Evolutionary conservation across 2,113 vertebrate species (phyloP), one percentile per base, ranked within the genome.

Genomic region (Myiopsitta monachus): DNA sequence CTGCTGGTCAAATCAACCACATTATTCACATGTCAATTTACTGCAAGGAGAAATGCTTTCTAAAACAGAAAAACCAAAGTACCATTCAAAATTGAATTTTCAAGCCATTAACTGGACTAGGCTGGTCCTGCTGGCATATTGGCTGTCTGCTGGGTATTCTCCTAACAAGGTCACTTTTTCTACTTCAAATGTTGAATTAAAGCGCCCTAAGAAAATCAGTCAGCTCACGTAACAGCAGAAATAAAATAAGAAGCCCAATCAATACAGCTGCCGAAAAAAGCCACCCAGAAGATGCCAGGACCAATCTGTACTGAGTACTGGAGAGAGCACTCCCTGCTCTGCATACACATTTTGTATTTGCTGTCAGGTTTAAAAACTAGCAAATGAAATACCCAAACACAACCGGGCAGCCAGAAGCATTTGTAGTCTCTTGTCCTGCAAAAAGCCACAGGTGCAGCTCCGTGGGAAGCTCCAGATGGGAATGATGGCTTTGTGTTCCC

Each of bases 81-180:
- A 79, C 52, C 77, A 83, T 69, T 94, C 10, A 2, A 94, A 94
- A 94, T 77, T 63, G 49, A 94, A 94, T 94, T 96, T 95, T 95
- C 83, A 93, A 89, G 88, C 74, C 74, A 91, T 87, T 87, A 94
- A 82, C 44, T 92, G 76, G 59, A 80, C 54, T 54, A 69, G 49
- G 54, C 57, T 91, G 39, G 81, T 83, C 77, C 80, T 84, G 70
- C 74, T 23, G 46, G 74, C 44, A 46, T 51, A 76, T 2, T 91
- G 80, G 92, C 92, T 41, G 49, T 88, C 90, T 95, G 55, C 66
- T 80, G 75, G 69, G 54, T 87, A 69, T 92, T 91, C 91, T 92
- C 23, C 33, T 73, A 76, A 82, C 69, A 90, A 94, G 73, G 77
- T 69, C 92, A 82, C n/a, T 76, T 90, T 12, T 87, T 68, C 57